Evolutionary conservation across 2,888 invertebrate genomes (phyloP), one percentile per base, ranked within the genome.

Genomic region (Drosophila falleni): DNA sequence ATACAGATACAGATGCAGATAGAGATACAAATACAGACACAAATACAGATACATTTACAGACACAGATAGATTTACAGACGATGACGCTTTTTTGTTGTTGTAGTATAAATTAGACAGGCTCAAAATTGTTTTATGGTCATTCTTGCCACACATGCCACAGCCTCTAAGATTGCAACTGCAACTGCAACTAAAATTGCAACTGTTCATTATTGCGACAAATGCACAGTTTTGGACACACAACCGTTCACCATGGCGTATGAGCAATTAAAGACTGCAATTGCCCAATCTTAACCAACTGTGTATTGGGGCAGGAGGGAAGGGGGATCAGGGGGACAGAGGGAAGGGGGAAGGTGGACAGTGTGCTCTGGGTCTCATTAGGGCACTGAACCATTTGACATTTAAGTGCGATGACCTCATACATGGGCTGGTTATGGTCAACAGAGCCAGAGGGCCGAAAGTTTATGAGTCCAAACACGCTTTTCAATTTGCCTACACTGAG

Each of bases 381-480:
- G 80, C 83, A 86, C 47, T 69, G 83, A 80, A 83, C 83, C 87
- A 74, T 68, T 78, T 83, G 83, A 81, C 86, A 82, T 78, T 78
- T 71, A 73, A 74, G 80, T 62, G 71, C 78, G 74, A 76, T 62
- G 71, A 78, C 73, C 81, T 81, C 74, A 82, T 61, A 68, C 78
- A 73, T 72, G 63, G 26, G 49, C 56, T 42, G 31, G 1, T 56
- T 42, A 60, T 60, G 72, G 72, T 9, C 72, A 6, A 53, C 9
- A 19, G 10, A 35, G 41, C 51, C 61, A 55, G n/a, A 51, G 61
- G 56, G 56, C 23, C 15, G 10, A 56, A 33, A 44, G 3, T 29
- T 44, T 23, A n/a, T 13, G 10, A 23, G 42, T 51, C n/a, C 19
- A 11, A 60, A 44, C 33, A 51, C 42, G 54, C 13, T 10, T 44